Conservation (phyloP, 2,113 vertebrate genomes). For the Bos indicus region DNA sequence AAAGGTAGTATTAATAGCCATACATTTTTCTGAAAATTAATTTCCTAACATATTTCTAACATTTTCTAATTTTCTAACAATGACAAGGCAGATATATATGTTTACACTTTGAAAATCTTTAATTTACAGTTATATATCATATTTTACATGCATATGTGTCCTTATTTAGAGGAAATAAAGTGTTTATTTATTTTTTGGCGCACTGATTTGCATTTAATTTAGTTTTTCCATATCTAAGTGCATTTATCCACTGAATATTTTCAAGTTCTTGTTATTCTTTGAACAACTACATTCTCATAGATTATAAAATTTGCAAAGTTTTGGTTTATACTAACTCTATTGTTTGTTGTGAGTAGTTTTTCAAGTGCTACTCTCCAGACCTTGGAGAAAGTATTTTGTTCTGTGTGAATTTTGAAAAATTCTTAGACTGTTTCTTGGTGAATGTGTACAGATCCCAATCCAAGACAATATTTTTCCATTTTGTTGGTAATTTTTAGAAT, state of each 20-base stretch:
- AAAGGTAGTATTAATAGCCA: slow-evolving; percentile 10
- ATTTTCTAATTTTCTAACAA: neutral
- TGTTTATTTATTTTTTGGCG: slow-evolving; percentile 3
- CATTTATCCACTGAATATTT: neutral
- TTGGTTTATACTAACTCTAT: neutral
- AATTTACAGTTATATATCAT: neutral
- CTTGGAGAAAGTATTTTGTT: neutral
- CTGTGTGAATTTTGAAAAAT: neutral
- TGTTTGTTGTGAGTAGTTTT: neutral
- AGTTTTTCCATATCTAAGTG: neutral
- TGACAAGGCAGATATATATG: neutral
- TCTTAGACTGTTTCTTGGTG: neutral
- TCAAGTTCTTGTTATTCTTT: neutral
- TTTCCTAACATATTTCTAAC: slow-evolving; percentile 29
- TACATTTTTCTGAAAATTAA: slow-evolving; percentile 33
- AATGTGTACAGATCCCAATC: neutral
- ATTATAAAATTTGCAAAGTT: neutral
- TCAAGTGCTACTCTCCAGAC: neutral
- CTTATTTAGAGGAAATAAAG: neutral
- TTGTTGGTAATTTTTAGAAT: neutral
- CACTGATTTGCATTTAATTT: neutral
- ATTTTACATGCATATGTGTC: neutral
- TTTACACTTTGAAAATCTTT: neutral
- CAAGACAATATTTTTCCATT: neutral
- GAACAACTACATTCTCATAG: neutral